Percentiles rank a stretch among this genome's conserved stretches.
Evolutionary conservation across 1,140 invertebrate genomes (phyloP).

Genomic region (Orius laevigatus): DNA sequence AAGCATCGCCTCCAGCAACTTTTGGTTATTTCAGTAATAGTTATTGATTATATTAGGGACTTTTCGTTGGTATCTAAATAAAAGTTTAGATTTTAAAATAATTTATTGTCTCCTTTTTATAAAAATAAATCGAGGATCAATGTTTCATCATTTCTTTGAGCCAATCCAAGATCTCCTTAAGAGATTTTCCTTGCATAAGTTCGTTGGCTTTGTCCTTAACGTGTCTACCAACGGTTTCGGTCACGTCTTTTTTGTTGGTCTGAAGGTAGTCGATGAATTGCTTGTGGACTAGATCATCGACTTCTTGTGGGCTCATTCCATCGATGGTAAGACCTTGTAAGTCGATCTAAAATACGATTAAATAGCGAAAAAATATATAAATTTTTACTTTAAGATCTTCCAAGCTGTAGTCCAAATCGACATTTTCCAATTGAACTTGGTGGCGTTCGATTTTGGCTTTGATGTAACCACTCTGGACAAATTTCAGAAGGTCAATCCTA

Average conservation of each 20-base stretch:
- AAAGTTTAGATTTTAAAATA: neutral
- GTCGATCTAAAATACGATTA: constrained; percentile 1
- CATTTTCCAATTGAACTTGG: neutral
- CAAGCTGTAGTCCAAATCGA: constrained; percentile 3
- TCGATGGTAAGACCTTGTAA: constrained; percentile 1
- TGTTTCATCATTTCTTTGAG: constrained; percentile 5
- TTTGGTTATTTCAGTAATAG: neutral
- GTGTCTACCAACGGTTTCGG: neutral
- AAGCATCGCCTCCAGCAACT: neutral
- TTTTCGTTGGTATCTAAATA: neutral
- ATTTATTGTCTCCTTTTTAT: neutral
- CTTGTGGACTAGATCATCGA: constrained; percentile 6
- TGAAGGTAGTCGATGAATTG: neutral
- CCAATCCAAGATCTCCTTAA: constrained; percentile 1
- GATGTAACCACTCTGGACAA: neutral
- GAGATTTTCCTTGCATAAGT: constrained; percentile 1
- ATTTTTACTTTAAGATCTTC: neutral
- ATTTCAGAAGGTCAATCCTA: neutral
- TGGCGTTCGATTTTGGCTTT: constrained; percentile 1
- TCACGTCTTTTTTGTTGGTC: neutral
- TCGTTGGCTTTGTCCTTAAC: constrained; percentile 7
- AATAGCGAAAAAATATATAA: neutral
- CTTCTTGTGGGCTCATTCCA: constrained; percentile 6
- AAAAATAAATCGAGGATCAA: neutral
- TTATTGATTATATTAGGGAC: neutral